These are phyloP conservation scores for Phoebastria nigripes DNA, from an alignment of 2,797 vertebrate species.

Conservation along the genomic window DNA sequence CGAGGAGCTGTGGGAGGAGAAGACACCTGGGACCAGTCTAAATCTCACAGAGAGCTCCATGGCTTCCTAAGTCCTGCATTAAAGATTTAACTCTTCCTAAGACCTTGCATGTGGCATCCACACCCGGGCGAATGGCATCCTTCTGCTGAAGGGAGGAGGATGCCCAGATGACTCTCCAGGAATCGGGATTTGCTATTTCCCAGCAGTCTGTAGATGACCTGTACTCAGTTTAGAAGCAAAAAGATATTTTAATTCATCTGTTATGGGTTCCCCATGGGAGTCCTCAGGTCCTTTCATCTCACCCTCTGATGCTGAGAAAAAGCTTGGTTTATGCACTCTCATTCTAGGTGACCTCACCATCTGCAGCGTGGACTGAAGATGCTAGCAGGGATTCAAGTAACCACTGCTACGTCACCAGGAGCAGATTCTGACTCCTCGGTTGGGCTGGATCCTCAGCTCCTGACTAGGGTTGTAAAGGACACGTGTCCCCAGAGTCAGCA, in stretches of 20 bases:
- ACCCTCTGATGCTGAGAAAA: neutral
- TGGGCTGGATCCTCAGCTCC: neutral
- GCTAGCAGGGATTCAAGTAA: neutral
- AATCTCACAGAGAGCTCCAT: neutral
- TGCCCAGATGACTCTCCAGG: neutral
- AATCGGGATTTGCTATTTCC: neutral
- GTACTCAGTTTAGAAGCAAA: neutral
- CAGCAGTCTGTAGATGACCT: neutral
- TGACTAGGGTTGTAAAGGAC: neutral
- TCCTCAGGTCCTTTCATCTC: neutral
- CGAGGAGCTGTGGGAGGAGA: neutral
- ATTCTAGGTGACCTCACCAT: neutral
- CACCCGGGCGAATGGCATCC: rapidly evolving
- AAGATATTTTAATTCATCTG: neutral
- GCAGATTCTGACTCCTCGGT: neutral
- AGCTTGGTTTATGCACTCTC: neutral
- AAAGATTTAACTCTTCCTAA: neutral
- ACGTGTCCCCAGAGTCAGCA: neutral
- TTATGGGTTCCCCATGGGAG: neutral
- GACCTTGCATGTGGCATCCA: rapidly evolving
- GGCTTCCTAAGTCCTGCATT: neutral
- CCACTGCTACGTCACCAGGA: neutral
- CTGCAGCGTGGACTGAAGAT: neutral
- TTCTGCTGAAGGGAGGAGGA: neutral
- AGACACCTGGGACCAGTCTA: neutral